phyloP scores from a whole-genome alignment of 2,888 invertebrate genomes.

The Patella caerulea region DNA sequence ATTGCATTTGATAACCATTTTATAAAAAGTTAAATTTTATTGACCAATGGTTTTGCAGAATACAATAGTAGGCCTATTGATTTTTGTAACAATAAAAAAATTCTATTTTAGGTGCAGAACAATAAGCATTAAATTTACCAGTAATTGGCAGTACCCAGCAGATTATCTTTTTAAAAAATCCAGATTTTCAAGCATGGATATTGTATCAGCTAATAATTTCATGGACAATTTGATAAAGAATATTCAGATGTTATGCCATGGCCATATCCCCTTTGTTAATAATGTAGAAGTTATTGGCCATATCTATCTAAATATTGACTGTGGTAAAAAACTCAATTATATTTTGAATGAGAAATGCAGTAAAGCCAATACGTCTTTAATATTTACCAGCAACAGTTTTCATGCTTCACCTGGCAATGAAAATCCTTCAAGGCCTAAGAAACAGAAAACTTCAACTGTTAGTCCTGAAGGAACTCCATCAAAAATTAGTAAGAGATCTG shows the following conservation, averaged over 20 bases:
- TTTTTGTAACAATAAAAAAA: too few relatives aligned
- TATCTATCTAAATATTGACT: not conserved
- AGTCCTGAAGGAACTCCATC: not conserved
- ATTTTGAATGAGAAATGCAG: conserved; percentile 1
- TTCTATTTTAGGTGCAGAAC: too few relatives aligned
- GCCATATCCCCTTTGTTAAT: not conserved
- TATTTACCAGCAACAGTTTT: not conserved
- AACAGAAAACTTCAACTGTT: not conserved
- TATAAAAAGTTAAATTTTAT: too few relatives aligned
- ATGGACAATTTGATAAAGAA: not conserved
- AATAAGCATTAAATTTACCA: too few relatives aligned
- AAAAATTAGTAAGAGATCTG: not conserved
- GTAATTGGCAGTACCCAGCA: too few relatives aligned
- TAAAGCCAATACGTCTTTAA: not conserved
- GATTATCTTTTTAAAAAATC: too few relatives aligned
- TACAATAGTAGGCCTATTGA: too few relatives aligned
- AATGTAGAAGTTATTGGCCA: conserved; percentile 7
- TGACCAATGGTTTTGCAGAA: too few relatives aligned
- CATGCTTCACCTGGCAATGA: not conserved
- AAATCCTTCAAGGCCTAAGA: not conserved
- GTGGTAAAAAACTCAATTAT: not conserved
- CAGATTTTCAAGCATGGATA: not conserved
- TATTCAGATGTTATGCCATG: not conserved
- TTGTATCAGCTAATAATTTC: not conserved
- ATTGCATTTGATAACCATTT: too few relatives aligned